Conservation (phyloP, 2,113 vertebrate species). For the Bostrychus sinensis region DNA sequence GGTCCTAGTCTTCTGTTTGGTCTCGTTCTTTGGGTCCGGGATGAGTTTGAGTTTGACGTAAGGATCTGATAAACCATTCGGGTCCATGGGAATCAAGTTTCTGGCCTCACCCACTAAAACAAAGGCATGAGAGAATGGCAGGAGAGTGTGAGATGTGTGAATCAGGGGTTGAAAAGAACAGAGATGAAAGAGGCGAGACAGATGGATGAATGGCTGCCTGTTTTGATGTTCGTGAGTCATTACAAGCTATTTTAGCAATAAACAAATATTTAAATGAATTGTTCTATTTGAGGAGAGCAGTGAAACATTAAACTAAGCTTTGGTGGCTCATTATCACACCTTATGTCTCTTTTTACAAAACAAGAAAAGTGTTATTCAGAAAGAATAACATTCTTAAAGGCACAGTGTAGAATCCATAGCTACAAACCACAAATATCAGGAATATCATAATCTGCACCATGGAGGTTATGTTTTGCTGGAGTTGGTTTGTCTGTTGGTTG, state of each 20-base stretch:
- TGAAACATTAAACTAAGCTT: not conserved
- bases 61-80: constrained; percentile 94
- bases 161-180: constrained; percentile 16
- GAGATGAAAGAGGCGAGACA: too few species aligned
- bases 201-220: constrained; percentile 3
- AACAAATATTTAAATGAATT: not conserved
- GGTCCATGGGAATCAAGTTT: constrained; percentile 98
- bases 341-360: not conserved
- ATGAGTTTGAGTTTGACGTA: constrained; percentile 98
- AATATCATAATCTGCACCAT: too few species aligned
- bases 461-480: too few species aligned
- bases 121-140: not conserved
- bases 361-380: not conserved
- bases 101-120: constrained; percentile 90
- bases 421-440: too few species aligned
- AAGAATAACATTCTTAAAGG: not conserved
- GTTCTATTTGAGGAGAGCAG: not conserved
- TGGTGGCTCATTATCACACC: constrained; percentile 4
- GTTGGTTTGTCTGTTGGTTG: too few species aligned
- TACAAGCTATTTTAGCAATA: not conserved
- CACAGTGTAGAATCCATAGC: too few species aligned
- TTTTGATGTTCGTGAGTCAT: constrained; percentile 1
- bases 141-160: constrained; percentile 1
- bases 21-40: constrained; percentile 96
- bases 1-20: constrained; percentile 96